phyloP scores from a whole-genome alignment of 2,113 vertebrate species.

The Sander vitreus region DNA sequence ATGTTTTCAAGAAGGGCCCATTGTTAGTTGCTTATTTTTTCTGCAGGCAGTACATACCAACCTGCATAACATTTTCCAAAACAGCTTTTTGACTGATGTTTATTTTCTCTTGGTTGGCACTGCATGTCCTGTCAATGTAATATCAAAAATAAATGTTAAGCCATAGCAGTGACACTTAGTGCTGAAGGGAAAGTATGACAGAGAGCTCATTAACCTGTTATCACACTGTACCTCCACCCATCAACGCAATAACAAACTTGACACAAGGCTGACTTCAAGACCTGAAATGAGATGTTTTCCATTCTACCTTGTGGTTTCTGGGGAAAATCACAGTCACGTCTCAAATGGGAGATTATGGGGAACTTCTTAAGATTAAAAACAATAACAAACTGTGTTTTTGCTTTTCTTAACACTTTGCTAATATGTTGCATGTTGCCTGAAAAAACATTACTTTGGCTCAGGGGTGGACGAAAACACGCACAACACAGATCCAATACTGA shows the following conservation, averaged over 20 bases:
- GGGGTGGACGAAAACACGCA: conserved; percentile 18
- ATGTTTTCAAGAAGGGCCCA: background rate
- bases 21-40: conserved; percentile 13
- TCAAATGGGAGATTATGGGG: background rate
- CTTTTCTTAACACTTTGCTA: background rate
- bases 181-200: conserved; percentile 18
- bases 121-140: conserved; percentile 12
- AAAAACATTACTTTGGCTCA: background rate
- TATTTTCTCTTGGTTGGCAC: conserved; percentile 19
- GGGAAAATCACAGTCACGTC: background rate
- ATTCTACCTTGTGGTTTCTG: background rate
- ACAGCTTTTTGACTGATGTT: conserved; percentile 23
- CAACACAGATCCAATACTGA: conserved; percentile 13
- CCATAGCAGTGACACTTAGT: background rate
- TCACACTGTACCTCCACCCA: conserved; percentile 51
- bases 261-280: background rate
- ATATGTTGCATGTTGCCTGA: background rate
- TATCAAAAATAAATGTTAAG: conserved; percentile 11
- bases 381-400: conserved; percentile 7
- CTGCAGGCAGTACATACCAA: background rate
- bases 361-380: conserved; percentile 20
- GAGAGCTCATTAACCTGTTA: conserved; percentile 47
- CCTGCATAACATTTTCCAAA: conserved; percentile 30
- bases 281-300: conserved; percentile 18
- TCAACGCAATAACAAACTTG: conserved; percentile 37